Conservation (phyloP, 2,797 vertebrate genomes). For the Cryptoprocta ferox region DNA sequence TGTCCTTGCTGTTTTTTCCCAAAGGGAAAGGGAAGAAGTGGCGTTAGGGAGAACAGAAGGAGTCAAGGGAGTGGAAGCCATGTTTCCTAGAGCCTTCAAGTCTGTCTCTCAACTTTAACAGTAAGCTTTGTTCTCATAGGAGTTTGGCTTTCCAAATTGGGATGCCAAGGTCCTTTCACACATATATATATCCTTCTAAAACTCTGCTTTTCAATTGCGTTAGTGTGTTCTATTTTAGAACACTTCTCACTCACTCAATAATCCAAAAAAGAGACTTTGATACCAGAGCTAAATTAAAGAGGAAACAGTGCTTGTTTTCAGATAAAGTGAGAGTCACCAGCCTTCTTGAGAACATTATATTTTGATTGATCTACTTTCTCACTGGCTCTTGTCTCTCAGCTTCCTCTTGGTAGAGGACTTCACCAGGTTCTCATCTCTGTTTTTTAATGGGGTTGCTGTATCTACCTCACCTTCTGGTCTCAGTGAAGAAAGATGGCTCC, state of each 20-base stretch:
- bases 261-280: slow-evolving; percentile 15
- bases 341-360: neutral
- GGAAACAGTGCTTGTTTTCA: neutral
- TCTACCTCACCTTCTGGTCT: neutral
- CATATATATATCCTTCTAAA: neutral
- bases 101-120: neutral
- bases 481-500: neutral
- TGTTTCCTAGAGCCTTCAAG: neutral
- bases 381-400: neutral
- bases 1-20: neutral
- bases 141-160: neutral
- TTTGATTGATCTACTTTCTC: neutral
- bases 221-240: slow-evolving; percentile 44
- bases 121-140: neutral
- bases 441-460: neutral
- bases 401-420: neutral
- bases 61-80: neutral
- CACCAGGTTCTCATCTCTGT: neutral
- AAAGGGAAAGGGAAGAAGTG: neutral
- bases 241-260: neutral
- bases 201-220: neutral
- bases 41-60: neutral
- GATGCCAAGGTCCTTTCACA: neutral
- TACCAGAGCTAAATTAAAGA: slow-evolving; percentile 8
- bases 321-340: neutral